Percentiles rank a stretch among this genome's conserved stretches.
Evolutionary conservation across 2,888 invertebrate species (phyloP).

Genomic region (Eupithecia inturbata): DNA sequence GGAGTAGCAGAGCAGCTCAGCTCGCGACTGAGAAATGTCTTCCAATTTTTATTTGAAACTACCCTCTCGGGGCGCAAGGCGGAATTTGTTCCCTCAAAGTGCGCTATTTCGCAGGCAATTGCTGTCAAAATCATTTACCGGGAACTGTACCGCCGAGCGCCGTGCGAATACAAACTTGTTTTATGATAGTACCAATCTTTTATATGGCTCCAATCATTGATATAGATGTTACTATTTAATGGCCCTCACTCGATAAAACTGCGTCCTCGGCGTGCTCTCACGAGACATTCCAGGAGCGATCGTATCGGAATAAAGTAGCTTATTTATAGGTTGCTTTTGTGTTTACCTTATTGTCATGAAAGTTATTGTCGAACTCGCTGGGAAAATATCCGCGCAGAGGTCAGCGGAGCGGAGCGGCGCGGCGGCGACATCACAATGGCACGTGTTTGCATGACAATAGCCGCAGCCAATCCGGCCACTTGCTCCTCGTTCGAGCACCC

Average conservation of each 20-base stretch:
- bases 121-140: conserved; percentile 41
- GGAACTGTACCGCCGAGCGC: neutral
- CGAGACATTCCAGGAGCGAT: neutral
- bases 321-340: neutral
- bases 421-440: neutral
- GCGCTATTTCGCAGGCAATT: conserved; percentile 38
- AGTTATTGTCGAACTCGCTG: conserved; percentile 2
- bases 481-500: conserved; percentile 11
- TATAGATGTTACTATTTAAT: conserved; percentile 13
- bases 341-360: conserved; percentile 11
- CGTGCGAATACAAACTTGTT: conserved; percentile 3
- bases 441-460: conserved; percentile 6
- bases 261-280: neutral
- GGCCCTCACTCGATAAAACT: conserved; percentile 8
- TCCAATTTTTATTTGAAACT: conserved; percentile 32
- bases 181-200: conserved; percentile 13
- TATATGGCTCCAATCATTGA: conserved; percentile 13
- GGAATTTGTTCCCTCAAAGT: conserved; percentile 38
- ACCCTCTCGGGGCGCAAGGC: conserved; percentile 27
- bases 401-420: conserved; percentile 1
- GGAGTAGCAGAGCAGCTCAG: neutral
- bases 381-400: conserved; percentile 5
- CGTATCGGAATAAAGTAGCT: neutral
- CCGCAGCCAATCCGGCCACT: neutral
- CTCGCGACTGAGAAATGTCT: conserved; percentile 24